Evolutionary conservation across 2,113 vertebrate species (phyloP), one percentile per base, ranked within the genome.

Genomic region (Eulemur macaco): DNA sequence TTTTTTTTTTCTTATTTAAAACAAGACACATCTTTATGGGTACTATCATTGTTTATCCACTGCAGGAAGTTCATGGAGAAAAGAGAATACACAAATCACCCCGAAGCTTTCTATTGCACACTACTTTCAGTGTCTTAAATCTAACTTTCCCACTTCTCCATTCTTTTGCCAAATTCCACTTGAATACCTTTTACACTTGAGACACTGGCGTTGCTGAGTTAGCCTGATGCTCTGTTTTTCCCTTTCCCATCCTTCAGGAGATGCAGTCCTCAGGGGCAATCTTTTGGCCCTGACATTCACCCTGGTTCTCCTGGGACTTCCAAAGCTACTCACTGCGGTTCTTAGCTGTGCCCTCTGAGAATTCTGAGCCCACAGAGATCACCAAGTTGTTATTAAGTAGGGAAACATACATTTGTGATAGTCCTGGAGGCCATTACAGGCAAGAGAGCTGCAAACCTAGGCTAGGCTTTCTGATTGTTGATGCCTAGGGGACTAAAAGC

Each of bases 361-460:
- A 91, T 91, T 81, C 31, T 0, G 8, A 87, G 74, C 34, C 86
- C 92, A 88, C 17, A 78, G 77, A 96, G 31, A 80, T 86, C n/a
- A 73, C 82, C 64, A 78, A 89, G 45, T 89, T 91, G 93, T 86
- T 95, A 94, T 34, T 68, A 58, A 93, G 50, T 82, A 80, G 86
- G 60, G 82, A 91, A 96, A 71, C 45, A 73, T 1, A 88, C 77
- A 39, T 94, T 68, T 88, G 52, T 31, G 37, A 73, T 81, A 78
- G 86, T 76, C 68, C 69, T 85, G 39, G 45, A 89, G 81, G 92
- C 71, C 77, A 54, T 94, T 97, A 93, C 54, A 56, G 86, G 78
- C 73, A 86, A 86, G 66, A 68, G 58, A 91, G 31, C 52, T 74
- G 68, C 89, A 97, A 87, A 96, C 58, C 54, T 90, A 94, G 94